These are phyloP conservation scores for Oxycera nigricornis DNA, from an alignment of 2,888 invertebrate genomes.

Conservation along the genomic window DNA sequence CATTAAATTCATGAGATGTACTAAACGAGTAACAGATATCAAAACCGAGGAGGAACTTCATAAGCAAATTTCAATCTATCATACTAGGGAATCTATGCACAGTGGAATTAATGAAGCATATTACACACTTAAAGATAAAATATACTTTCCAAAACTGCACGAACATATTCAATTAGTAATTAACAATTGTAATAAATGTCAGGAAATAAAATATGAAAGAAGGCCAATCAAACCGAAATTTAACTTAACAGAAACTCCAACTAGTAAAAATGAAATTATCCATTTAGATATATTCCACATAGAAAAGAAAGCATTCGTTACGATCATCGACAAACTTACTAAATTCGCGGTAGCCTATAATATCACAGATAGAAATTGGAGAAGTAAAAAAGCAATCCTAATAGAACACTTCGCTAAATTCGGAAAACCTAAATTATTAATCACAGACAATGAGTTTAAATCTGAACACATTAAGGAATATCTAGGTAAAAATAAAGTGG, in stretches of 20 bases:
- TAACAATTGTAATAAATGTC: slow-evolving; percentile 41
- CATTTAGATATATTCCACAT: slow-evolving; percentile 45
- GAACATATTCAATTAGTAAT: slow-evolving; percentile 45
- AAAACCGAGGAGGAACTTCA: slow-evolving; percentile 42
- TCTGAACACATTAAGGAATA: slow-evolving; percentile 39
- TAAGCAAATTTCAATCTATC: slow-evolving; percentile 43
- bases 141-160: slow-evolving; percentile 43
- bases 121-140: slow-evolving; percentile 42
- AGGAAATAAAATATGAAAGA: slow-evolving; percentile 42
- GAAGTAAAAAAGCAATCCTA: slow-evolving; percentile 40
- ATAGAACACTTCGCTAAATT: slow-evolving; percentile 42
- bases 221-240: slow-evolving; percentile 42
- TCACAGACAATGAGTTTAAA: slow-evolving; percentile 45
- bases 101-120: slow-evolving; percentile 45
- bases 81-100: slow-evolving; percentile 44
- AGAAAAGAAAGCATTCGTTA: no score
- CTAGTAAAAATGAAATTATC: slow-evolving; percentile 40
- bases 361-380: slow-evolving; percentile 46
- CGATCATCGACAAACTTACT: slow-evolving; percentile 43
- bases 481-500: slow-evolving; percentile 39
- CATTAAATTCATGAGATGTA: no score
- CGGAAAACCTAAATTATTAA: slow-evolving; percentile 41
- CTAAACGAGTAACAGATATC: no score
- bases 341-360: slow-evolving; percentile 44
- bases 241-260: slow-evolving; percentile 43